phyloP scores from a whole-genome alignment of 2,113 vertebrate species.

The Thamnaconus septentrionalis region DNA sequence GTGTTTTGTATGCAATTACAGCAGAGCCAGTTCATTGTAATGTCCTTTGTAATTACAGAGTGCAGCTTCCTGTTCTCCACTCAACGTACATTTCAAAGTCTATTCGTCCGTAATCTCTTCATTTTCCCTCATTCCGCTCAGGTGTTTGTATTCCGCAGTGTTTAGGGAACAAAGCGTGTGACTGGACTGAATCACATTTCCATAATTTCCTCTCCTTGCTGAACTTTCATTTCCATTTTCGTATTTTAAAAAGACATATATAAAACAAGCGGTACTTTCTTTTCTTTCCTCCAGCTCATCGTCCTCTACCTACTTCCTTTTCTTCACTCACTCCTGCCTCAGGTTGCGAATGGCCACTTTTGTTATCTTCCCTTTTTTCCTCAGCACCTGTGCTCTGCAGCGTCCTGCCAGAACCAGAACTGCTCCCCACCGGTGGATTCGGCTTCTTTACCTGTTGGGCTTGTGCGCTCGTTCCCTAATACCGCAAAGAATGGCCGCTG shows the following conservation, averaged over 20 bases:
- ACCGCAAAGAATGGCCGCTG: conserved; percentile 36
- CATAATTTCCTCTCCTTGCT: too few species aligned
- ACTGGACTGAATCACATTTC: too few species aligned
- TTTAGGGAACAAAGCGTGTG: too few species aligned
- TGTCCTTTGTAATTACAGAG: too few species aligned
- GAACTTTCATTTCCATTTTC: not conserved
- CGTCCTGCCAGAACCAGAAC: conserved; percentile 34
- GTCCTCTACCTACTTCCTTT: not conserved
- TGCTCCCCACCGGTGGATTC: conserved; percentile 21
- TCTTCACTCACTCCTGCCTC: not conserved
- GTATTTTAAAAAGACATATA: too few species aligned
- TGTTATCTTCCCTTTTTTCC: conserved; percentile 23
- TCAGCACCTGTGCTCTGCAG: conserved; percentile 27
- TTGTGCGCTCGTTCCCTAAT: conserved; percentile 25
- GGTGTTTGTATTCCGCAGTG: not conserved
- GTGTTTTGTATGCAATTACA: too few species aligned
- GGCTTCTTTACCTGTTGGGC: conserved; percentile 47
- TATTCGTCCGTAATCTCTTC: not conserved
- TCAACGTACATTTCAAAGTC: too few species aligned
- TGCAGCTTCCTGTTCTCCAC: too few species aligned
- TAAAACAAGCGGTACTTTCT: not conserved
- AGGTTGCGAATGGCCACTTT: conserved; percentile 21
- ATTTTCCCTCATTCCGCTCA: not conserved
- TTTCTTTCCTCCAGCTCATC: not conserved
- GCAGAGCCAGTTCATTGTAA: too few species aligned